Base-by-base conservation (phyloP, 2,113 vertebrate genomes). In the Nyctibius bracteatus region DNA sequence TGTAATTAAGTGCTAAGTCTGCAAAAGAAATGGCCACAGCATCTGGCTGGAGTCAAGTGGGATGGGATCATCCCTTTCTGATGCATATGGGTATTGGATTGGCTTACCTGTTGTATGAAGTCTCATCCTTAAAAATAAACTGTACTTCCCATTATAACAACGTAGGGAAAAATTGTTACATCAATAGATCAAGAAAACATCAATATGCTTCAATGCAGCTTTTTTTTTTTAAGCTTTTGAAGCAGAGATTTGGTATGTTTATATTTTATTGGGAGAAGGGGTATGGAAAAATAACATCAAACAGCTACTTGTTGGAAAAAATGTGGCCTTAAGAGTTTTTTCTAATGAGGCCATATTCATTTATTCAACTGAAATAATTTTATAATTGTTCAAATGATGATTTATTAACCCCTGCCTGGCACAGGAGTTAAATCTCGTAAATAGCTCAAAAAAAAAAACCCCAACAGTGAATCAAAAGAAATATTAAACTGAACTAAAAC, bases 401-500 rank as follows among this genome's bases (percentile, higher is more conserved):
- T 90, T 94, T 95, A 95, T 92, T 97, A 97, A 97, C 49, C 87
- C 75, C 44, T 79, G 22, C 51, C 82, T 89, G 87, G 79, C 74
- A 89, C 43, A 80, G 66, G 80, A 88, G 35, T 92, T 95, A 92
- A 97, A 96, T 84, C 63, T 84, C 80, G 94, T 70, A 96, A 97
- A 98, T 87, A 94, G 63, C 67, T 90, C 90, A 27, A 92, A 90
- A 97, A 94, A 79, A 93, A 55, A 25, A 68, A 59, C 61, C 24
- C 28, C 65, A 71, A 83, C 61, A 96, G 92, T 92, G 94, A 96
- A 97, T 97, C 88, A 93, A 96, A 97, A 96, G 94, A 98, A 96
- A 97, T 96, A 96, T 97, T 97, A 96, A 97, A 96, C 93, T 83
- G 95, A 98, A 97, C 90, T 97, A 97, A 97, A 98, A 96, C 95